Base-by-base conservation (phyloP, 53 echinoderm and acorn worm genomes). In the Paracentrotus lividus region DNA sequence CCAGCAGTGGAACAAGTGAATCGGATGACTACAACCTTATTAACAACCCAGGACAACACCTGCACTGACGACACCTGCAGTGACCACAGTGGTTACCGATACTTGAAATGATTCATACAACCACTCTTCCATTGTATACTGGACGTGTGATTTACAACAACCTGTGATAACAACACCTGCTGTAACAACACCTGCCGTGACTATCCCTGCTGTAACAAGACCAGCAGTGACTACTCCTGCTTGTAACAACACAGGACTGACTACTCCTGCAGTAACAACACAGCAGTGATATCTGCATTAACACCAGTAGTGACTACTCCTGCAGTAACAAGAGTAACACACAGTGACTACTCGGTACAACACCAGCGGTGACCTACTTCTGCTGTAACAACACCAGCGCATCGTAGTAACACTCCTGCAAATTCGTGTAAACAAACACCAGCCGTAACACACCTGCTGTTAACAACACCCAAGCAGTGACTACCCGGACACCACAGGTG, bases 221-320 rank as follows among this genome's bases (percentile, higher is more conserved):
- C 58, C 77, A 60, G 40, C 27, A 65, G 93, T 89, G 34, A 92
- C 93, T 24, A 86, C 76, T 42, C 64, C 67, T 5, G 49, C 49
- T n/a, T 6, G 86, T 65, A 0, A 90, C 93, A 1, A 93, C 93
- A 7, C 45, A 42, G 24, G 21, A 53, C 75, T 56, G 33, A 95
- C 91, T 8, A 52, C 85, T 49, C 65, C 84, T 45, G 88, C 67
- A 1, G 69, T 69, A 2, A 69, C 69, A 1, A 61, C 54, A 61
- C 61, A 24, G 61, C 61, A 54, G 64, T 64, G 45, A 93, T 89
- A 2, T 78, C 93, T 0, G 61, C 60, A 32, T 26, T 55, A 55
- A 95, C 93, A 45, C 88, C 52, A 67, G 67, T 69, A 64, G 68
- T 93, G 9, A 87, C 87, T 0, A 93, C 93, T 38, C 47, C 86